A percentile compares a stretch with the other conserved stretches of the same genome.
Conservation (phyloP, 2,797 vertebrate species). For the Epinephelus coioides region DNA sequence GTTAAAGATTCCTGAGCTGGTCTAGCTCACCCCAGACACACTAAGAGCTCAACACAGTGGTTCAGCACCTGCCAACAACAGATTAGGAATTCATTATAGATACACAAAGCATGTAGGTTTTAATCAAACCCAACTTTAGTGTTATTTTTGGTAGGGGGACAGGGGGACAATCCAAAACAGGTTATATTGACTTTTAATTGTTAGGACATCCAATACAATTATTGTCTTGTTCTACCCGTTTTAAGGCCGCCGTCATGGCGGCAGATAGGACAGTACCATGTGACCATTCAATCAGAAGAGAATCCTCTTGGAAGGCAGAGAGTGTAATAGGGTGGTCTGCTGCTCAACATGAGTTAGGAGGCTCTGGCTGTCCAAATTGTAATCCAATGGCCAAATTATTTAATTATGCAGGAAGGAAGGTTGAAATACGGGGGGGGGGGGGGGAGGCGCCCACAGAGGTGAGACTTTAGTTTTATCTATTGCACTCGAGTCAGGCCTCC, state of each 20-base stretch:
- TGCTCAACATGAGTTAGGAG: slow-evolving; percentile 80
- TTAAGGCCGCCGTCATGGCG: slow-evolving; percentile 81
- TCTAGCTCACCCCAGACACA: slow-evolving; percentile 69
- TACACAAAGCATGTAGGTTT: slow-evolving; percentile 81
- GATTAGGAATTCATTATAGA: slow-evolving; percentile 77
- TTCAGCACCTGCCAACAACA: slow-evolving; percentile 73
- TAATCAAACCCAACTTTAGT: slow-evolving; percentile 86
- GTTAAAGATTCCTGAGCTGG: slow-evolving; percentile 75
- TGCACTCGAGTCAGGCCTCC: slow-evolving; percentile 86
- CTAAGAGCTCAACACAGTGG: slow-evolving; percentile 78
- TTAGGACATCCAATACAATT: slow-evolving; percentile 89
- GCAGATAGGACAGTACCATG: slow-evolving; percentile 89
- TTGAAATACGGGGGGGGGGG: slow-evolving; percentile 49
- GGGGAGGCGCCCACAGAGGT: slow-evolving; percentile 68
- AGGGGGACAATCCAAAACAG: slow-evolving; percentile 81
- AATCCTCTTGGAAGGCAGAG: slow-evolving; percentile 87
- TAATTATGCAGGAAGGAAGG: slow-evolving; percentile 63
- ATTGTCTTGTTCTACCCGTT: slow-evolving; percentile 89
- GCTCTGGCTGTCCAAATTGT: slow-evolving; percentile 78
- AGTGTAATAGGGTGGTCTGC: slow-evolving; percentile 88
- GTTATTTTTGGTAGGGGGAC: slow-evolving; percentile 73
- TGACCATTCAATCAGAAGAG: slow-evolving; percentile 86
- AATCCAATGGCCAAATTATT: slow-evolving; percentile 73
- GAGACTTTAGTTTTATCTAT: slow-evolving; percentile 75
- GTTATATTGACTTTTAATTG: slow-evolving; percentile 87